These are phyloP conservation scores for Drosophila lacertosa DNA, from an alignment of 1,140 invertebrate genomes.

Conservation along the genomic window DNA sequence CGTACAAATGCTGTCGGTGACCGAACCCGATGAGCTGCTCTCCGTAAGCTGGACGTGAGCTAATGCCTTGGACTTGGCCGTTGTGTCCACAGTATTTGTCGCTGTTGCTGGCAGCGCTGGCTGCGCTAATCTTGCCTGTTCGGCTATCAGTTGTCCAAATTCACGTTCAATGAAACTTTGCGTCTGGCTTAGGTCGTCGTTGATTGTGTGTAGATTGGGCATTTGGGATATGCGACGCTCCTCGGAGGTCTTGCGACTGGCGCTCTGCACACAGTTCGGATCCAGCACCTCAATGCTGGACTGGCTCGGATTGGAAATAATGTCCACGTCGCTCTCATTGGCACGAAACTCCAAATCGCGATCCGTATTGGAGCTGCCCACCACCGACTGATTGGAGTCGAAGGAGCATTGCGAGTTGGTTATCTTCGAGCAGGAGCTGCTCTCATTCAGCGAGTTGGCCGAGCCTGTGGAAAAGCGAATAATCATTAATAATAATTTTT, in stretches of 20 bases:
- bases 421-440: constrained; percentile 81
- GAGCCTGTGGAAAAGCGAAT: constrained; percentile 63
- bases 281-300: constrained; percentile 88
- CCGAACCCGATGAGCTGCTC: constrained; percentile 87
- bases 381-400: constrained; percentile 81
- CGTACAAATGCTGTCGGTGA: constrained; percentile 87
- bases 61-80: constrained; percentile 23
- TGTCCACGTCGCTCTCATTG: constrained; percentile 87
- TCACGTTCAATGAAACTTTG: constrained; percentile 69
- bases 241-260: constrained; percentile 75
- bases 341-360: constrained; percentile 75
- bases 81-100: constrained; percentile 1
- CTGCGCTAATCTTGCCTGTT: constrained; percentile 7
- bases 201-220: constrained; percentile 52
- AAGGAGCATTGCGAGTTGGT: constrained; percentile 80
- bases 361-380: constrained; percentile 82
- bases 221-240: constrained; percentile 66
- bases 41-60: constrained; percentile 85
- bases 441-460: constrained; percentile 83
- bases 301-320: constrained; percentile 88
- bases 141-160: constrained; percentile 26
- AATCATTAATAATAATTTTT: constrained; percentile 1
- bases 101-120: neutral
- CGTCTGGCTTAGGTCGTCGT: constrained; percentile 51
- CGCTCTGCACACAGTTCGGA: constrained; percentile 83